phyloP scores from a whole-genome alignment of 2,888 invertebrate genomes.

The Cephus runcator region DNA sequence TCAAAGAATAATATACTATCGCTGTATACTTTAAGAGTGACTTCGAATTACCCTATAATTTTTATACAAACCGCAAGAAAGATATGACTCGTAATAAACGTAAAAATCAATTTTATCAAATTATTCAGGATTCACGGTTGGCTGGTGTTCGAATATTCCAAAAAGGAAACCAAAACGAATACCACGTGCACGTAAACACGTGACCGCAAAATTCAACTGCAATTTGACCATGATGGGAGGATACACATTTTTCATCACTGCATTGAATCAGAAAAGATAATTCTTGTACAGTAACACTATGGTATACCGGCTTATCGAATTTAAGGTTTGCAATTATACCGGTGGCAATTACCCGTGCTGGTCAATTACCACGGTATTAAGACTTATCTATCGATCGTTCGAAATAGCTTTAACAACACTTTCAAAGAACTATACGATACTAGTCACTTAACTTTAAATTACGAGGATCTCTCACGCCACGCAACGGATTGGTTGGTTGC shows the following conservation, averaged over 20 bases:
- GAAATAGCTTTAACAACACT: not conserved
- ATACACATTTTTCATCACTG: not conserved
- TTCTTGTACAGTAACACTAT: not conserved
- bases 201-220: not conserved
- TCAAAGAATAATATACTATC: not conserved
- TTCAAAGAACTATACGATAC: not conserved
- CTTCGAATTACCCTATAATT: not conserved
- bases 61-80: not conserved
- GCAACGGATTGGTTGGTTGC: not conserved
- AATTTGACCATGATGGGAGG: not conserved
- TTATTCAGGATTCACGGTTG: not conserved
- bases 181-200: not conserved
- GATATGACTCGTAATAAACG: not conserved
- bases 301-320: slow-evolving; percentile 28
- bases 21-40: not conserved
- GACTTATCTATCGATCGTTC: not conserved
- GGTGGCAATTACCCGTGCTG: slow-evolving; percentile 37
- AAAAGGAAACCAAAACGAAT: not conserved
- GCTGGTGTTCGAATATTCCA: not conserved
- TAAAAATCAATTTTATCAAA: not conserved
- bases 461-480: slow-evolving; percentile 43
- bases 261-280: not conserved
- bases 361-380: slow-evolving; percentile 51
- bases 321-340: slow-evolving; percentile 41
- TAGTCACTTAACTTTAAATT: slow-evolving; percentile 28